Percentiles rank a stretch among this genome's conserved stretches.
These are phyloP conservation scores for Chamaea fasciata DNA, from an alignment of 2,113 vertebrate genomes.

Conservation along the genomic window DNA sequence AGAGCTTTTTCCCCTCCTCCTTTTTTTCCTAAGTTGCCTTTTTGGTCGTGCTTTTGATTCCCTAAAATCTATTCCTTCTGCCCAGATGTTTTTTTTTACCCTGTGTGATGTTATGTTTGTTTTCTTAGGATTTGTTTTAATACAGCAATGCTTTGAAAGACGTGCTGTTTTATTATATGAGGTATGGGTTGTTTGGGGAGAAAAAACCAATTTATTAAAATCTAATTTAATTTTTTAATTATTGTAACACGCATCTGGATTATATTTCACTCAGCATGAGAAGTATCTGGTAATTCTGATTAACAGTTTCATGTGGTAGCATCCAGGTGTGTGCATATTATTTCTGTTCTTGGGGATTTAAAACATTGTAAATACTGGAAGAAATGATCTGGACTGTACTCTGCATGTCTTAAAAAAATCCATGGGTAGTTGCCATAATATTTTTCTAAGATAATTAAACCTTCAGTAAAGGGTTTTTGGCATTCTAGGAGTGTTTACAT, in stretches of 20 bases:
- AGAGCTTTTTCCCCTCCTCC: fast-evolving
- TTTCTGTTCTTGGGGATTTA: neutral
- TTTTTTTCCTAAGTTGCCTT: neutral
- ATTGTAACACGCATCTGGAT: neutral
- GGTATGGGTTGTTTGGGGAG: neutral
- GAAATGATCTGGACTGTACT: neutral
- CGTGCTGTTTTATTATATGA: neutral
- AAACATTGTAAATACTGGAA: neutral
- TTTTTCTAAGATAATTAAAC: neutral
- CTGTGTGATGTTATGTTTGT: neutral
- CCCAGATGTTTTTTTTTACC: neutral
- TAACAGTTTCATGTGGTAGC: neutral
- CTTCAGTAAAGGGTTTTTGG: neutral
- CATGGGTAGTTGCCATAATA: neutral
- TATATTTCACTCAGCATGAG: neutral
- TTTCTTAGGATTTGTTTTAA: neutral
- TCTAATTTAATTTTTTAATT: neutral
- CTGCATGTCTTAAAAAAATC: neutral
- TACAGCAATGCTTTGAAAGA: neutral
- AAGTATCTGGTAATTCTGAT: neutral
- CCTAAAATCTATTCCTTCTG: neutral
- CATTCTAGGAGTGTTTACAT: neutral
- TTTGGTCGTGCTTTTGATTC: neutral
- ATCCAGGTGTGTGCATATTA: neutral
- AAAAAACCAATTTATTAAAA: neutral